Percentiles rank a stretch among this genome's conserved stretches.
phyloP scores from a whole-genome alignment of 2,888 invertebrate species.

The Latrodectus hesperus region DNA sequence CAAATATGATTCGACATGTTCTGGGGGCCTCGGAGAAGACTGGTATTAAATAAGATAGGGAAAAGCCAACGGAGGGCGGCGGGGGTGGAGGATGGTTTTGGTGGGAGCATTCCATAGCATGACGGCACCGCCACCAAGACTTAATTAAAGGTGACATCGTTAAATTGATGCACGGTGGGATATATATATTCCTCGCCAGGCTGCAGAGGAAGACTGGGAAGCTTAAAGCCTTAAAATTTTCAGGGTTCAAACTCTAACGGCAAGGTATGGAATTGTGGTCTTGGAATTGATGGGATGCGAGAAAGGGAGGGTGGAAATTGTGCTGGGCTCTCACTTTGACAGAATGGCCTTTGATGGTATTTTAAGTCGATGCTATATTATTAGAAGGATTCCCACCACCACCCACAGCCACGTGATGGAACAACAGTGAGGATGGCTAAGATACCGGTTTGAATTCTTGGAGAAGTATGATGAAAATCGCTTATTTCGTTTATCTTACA shows the following conservation, averaged over 20 bases:
- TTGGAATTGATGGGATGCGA: constrained; percentile 10
- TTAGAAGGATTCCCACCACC: not conserved
- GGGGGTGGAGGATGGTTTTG: not conserved
- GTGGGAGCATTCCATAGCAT: constrained; percentile 12
- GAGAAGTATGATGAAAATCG: too few relatives aligned
- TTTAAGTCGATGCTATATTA: constrained; percentile 25
- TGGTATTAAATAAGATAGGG: constrained; percentile 56
- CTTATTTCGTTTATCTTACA: too few relatives aligned
- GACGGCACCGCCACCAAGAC: constrained; percentile 18
- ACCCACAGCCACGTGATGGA: not conserved
- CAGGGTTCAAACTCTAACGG: not conserved
- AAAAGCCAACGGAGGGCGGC: constrained; percentile 7
- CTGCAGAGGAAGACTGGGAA: not conserved
- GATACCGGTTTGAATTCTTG: too few relatives aligned
- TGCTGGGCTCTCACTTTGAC: constrained; percentile 23
- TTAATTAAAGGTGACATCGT: constrained; percentile 65
- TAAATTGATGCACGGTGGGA: constrained; percentile 58
- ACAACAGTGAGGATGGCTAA: not conserved
- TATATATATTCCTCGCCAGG: not conserved
- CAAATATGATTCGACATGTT: constrained; percentile 57
- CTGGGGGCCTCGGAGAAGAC: not conserved
- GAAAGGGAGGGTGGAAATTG: constrained; percentile 22
- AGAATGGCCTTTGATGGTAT: constrained; percentile 32
- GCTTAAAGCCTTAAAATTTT: constrained; percentile 52
- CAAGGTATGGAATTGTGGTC: constrained; percentile 27